These are phyloP conservation scores for Muscina levida DNA, from an alignment of 2,888 invertebrate species.

Conservation along the genomic window DNA sequence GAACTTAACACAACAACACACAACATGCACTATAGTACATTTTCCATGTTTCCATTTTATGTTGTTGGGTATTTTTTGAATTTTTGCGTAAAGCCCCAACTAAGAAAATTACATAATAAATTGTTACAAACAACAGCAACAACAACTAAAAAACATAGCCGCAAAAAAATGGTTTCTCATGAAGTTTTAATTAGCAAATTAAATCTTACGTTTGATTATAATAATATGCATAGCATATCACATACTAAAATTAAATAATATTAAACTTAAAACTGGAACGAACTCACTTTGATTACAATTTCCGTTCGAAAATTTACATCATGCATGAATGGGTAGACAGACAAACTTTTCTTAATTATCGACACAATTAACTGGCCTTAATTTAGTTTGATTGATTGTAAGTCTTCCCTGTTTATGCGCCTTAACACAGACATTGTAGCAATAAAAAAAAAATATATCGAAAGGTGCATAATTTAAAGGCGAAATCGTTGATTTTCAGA, in stretches of 20 bases:
- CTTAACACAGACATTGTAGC: no score
- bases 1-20: constrained; percentile 31
- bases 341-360: no score
- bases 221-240: not conserved
- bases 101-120: constrained; percentile 15
- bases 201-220: not conserved
- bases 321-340: no score
- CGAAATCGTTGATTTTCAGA: no score
- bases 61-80: not conserved
- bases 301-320: not conserved
- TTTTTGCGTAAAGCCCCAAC: not conserved
- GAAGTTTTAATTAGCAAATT: not conserved
- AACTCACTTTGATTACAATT: not conserved
- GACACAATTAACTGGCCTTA: no score
- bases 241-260: not conserved
- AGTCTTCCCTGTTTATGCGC: no score
- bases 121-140: constrained; percentile 20
- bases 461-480: no score
- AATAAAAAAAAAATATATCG: no score
- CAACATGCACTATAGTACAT: constrained; percentile 48
- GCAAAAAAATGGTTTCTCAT: not conserved
- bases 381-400: no score
- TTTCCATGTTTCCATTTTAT: not conserved
- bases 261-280: not conserved
- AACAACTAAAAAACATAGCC: not conserved